Percentiles rank a stretch among this genome's conserved stretches.
Conservation (phyloP, 2,797 vertebrate genomes). For the Amblyopsis hoosieri region DNA sequence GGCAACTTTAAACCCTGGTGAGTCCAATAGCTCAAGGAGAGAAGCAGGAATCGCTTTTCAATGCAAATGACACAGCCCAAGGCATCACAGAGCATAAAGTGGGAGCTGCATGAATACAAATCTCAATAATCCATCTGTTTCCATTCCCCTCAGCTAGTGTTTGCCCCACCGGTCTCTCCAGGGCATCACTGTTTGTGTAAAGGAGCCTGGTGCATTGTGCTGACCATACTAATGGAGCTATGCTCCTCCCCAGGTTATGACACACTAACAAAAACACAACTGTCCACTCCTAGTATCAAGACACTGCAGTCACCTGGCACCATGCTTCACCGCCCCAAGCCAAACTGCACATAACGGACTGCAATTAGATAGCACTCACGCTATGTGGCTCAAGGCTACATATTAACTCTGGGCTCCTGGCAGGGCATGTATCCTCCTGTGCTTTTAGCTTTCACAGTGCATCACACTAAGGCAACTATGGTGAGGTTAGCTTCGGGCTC, state of each 20-base stretch:
- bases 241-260: constrained; percentile 46
- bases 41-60: constrained; percentile 59
- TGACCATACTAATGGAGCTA: constrained; percentile 48
- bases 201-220: constrained; percentile 37
- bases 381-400: constrained; percentile 15
- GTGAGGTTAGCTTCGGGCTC: constrained; percentile 20
- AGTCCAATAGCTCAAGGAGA: constrained; percentile 62
- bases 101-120: constrained; percentile 63
- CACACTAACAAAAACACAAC: constrained; percentile 41
- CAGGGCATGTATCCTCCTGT: neutral
- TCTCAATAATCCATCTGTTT: constrained; percentile 58
- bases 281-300: constrained; percentile 17
- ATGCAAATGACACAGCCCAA: constrained; percentile 66
- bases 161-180: constrained; percentile 40
- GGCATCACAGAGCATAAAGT: constrained; percentile 49
- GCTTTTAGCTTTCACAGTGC: constrained; percentile 23
- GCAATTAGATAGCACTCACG: constrained; percentile 19
- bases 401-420: constrained; percentile 6
- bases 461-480: constrained; percentile 12
- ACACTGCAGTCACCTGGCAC: neutral
- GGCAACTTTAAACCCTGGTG: constrained; percentile 48
- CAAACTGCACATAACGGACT: constrained; percentile 14
- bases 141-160: constrained; percentile 44
- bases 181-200: constrained; percentile 38
- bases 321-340: neutral